A percentile compares a stretch with the other conserved stretches of the same genome.
phyloP scores from a whole-genome alignment of 2,888 invertebrate genomes.

The Stenotaenia linearis region DNA sequence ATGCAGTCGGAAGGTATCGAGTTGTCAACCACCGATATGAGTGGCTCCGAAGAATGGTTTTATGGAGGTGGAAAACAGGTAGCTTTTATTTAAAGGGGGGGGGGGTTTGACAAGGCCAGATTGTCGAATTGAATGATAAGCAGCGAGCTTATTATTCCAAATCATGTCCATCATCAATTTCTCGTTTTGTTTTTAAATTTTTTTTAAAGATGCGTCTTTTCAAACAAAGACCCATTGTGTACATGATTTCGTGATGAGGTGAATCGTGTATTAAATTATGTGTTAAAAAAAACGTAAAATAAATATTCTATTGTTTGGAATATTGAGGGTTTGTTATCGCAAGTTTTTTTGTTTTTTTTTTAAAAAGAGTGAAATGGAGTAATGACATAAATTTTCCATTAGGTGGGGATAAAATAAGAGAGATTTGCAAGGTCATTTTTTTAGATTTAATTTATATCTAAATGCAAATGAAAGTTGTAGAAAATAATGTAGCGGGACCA shows the following conservation, averaged over 20 bases:
- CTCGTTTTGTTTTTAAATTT: neutral
- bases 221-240: neutral
- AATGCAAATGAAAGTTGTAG: too few species aligned
- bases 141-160: neutral
- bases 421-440: too few species aligned
- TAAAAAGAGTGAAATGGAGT: too few species aligned
- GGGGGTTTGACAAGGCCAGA: neutral
- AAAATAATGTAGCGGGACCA: too few species aligned
- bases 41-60: neutral
- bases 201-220: neutral
- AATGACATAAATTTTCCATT: too few species aligned
- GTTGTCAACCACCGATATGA: neutral
- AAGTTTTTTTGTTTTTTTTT: too few species aligned
- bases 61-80: neutral
- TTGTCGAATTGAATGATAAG: neutral
- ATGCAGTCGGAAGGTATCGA: neutral
- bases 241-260: neutral
- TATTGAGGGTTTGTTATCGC: neutral
- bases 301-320: too few species aligned
- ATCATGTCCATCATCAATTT: neutral
- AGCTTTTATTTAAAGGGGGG: neutral
- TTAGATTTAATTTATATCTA: too few species aligned
- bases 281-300: too few species aligned
- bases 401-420: too few species aligned
- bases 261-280: constrained; percentile 1